Evolutionary conservation across 2,888 invertebrate genomes (phyloP), one percentile per base, ranked within the genome.

Genomic region (Hypena proboscidalis): DNA sequence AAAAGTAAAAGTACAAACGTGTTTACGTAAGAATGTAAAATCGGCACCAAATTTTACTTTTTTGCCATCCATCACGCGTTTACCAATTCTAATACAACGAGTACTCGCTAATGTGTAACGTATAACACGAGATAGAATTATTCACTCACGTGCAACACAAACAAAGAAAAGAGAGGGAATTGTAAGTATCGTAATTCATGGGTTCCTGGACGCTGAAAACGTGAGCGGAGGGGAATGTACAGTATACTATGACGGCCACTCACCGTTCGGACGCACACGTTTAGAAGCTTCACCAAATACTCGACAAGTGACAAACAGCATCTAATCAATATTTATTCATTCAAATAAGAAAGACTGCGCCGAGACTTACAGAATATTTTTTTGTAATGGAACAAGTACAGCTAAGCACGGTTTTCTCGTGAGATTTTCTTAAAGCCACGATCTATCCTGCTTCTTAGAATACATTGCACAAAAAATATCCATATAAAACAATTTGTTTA

Each of bases 181-280:
- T 43, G 60, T 55, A n/a, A n/a, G 44, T 40, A 27, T 37, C 21
- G 40, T n/a, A 54, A 22, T 36, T 22, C n/a, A 27, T 31, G 50
- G 56, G 49, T 59, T 36, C 21, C 34, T 57, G 53, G 51, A 44
- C 52, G 45, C 36, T 32, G 20, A 49, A 70, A 76, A 75, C 75
- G 74, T 76, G 74, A 66, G 52, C 15, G 27, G 43, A 32, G 45
- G 43, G 34, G 45, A 43, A 49, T 57, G 40, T 47, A 35, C 58
- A 61, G 60, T 57, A n/a, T n/a, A n/a, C 68, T 70, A 20, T 44
- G 34, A 41, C 64, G 77, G 80, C 82, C 83, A 83, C 54, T 79
- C 80, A 81, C 82, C 77, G 67, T 23, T 39, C 38, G 38, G 37
- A 29, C 55, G 32, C 52, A 52, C 49, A 44, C 56, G 45, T 48